Conservation (phyloP, 2,113 vertebrate genomes). For the Cervus canadensis region DNA sequence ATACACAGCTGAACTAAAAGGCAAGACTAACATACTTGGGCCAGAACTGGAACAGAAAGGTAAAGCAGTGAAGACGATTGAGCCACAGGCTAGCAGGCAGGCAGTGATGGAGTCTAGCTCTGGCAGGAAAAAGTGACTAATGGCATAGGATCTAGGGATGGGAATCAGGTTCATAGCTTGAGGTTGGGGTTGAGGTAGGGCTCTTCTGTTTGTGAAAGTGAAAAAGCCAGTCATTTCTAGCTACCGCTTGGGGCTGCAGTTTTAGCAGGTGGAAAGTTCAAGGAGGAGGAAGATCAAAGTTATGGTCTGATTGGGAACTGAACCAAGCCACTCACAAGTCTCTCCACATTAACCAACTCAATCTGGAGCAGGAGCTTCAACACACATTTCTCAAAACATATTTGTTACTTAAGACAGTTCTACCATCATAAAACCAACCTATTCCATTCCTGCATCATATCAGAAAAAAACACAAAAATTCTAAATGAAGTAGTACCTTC, state of each 20-base stretch:
- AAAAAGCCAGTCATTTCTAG: background rate
- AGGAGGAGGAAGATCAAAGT: background rate
- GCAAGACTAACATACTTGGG: background rate
- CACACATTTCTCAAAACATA: background rate
- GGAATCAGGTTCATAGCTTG: background rate
- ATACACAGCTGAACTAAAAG: background rate
- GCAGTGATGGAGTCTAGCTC: background rate
- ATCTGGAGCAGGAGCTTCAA: background rate
- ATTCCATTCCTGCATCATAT: background rate
- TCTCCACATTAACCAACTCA: background rate
- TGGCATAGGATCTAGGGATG: rapidly evolving
- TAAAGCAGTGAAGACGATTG: background rate
- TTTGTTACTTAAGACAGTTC: background rate
- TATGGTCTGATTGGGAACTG: background rate
- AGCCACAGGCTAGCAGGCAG: background rate
- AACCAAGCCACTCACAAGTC: background rate
- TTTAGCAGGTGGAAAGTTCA: background rate
- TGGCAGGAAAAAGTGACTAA: background rate
- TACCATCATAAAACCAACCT: background rate
- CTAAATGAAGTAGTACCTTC: background rate
- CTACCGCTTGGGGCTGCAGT: background rate
- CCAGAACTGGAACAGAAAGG: background rate
- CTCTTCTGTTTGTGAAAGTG: background rate
- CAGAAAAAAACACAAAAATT: background rate
- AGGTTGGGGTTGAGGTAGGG: background rate